Conservation (phyloP, 2,113 vertebrate species). For the Mixornis gularis region DNA sequence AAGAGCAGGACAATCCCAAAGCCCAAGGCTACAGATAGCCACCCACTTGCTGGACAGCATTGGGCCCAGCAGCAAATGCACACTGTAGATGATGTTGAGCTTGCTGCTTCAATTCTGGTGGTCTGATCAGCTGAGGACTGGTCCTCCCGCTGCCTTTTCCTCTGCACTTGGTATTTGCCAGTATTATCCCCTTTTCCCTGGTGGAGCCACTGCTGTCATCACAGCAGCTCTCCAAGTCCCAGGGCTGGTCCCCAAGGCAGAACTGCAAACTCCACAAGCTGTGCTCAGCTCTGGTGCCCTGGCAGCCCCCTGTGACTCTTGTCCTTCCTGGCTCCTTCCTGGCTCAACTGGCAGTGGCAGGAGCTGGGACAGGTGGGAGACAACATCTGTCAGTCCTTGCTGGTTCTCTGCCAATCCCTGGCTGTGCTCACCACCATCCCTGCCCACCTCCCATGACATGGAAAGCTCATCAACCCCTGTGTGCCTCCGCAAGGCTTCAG, state of each 20-base stretch:
- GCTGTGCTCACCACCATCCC: neutral
- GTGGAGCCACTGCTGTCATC: fast-evolving
- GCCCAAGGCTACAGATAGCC: neutral
- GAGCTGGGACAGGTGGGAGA: neutral
- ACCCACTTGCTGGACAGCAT: neutral
- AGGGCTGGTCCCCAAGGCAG: neutral
- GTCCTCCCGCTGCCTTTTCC: neutral
- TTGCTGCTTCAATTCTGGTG: neutral
- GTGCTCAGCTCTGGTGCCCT: neutral
- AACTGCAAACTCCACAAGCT: neutral
- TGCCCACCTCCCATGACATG: fast-evolving
- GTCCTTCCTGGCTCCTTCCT: neutral
- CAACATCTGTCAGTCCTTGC: fast-evolving
- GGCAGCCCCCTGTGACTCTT: neutral
- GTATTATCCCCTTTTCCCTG: neutral
- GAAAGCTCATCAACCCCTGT: neutral
- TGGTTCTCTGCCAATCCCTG: fast-evolving
- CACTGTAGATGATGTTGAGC: neutral
- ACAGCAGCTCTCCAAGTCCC: neutral
- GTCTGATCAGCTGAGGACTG: neutral
- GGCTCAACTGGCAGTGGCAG: neutral
- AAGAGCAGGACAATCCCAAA: neutral
- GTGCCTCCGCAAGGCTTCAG: neutral
- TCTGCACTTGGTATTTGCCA: neutral
- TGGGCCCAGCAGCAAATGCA: neutral